Conservation (phyloP, 2,888 invertebrate genomes). For the Danaus chrysippus region DNA sequence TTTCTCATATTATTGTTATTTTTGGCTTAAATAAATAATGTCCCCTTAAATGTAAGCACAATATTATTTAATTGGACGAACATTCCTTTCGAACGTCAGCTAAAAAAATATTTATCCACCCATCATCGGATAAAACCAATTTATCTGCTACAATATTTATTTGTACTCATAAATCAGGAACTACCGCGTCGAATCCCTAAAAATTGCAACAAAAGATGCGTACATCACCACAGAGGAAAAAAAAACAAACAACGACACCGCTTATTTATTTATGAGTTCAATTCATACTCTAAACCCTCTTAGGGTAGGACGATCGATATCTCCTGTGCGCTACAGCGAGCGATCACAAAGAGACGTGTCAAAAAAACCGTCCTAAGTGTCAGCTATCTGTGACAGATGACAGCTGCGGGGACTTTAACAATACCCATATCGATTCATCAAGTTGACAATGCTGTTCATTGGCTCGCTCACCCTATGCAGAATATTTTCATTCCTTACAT, state of each 20-base stretch:
- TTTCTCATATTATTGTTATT: too few species aligned
- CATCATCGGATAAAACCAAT: slow-evolving; percentile 35
- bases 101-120: slow-evolving; percentile 30
- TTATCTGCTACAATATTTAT: slow-evolving; percentile 42
- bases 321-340: slow-evolving; percentile 59
- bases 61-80: slow-evolving; percentile 24
- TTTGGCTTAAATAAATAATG: too few species aligned
- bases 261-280: slow-evolving; percentile 76
- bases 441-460: slow-evolving; percentile 57
- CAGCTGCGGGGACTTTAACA: slow-evolving; percentile 70
- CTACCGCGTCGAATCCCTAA: slow-evolving; percentile 55
- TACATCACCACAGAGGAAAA: slow-evolving; percentile 59
- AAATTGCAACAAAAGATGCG: slow-evolving; percentile 59
- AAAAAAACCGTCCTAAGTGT: slow-evolving; percentile 70
- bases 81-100: slow-evolving; percentile 21
- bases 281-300: slow-evolving; percentile 63
- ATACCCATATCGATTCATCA: slow-evolving; percentile 71
- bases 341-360: slow-evolving; percentile 63
- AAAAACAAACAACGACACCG: slow-evolving; percentile 62
- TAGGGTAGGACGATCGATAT: slow-evolving; percentile 71
- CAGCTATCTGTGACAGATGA: slow-evolving; percentile 71
- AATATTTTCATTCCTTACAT: slow-evolving; percentile 31
- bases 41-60: neutral
- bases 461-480: slow-evolving; percentile 62
- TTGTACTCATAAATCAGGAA: slow-evolving; percentile 43